Conservation (phyloP, 1,140 invertebrate species). For the Leptestheria dahalacensis region DNA sequence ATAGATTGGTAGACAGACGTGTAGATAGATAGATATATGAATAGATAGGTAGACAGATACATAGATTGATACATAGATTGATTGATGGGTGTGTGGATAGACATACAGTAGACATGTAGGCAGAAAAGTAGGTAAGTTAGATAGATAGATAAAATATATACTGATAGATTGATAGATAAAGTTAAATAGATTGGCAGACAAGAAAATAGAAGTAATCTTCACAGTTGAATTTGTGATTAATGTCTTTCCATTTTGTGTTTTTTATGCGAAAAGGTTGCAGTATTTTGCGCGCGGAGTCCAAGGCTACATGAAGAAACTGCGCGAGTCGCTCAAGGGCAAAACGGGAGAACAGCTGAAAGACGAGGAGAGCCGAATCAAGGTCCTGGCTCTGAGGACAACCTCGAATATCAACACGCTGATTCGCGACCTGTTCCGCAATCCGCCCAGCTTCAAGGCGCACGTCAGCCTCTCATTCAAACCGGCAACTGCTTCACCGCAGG, state of each 20-base stretch:
- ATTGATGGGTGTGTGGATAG: too few species aligned
- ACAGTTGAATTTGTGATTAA: too few species aligned
- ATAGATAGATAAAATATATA: too few species aligned
- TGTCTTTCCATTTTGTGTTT: neutral
- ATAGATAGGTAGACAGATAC: too few species aligned
- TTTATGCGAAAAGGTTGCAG: constrained; percentile 43
- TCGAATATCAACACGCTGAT: constrained; percentile 87
- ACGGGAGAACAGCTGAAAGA: constrained; percentile 51
- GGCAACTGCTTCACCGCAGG: constrained; percentile 20
- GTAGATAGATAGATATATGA: too few species aligned
- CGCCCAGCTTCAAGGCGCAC: constrained; percentile 76
- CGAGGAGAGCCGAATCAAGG: constrained; percentile 70
- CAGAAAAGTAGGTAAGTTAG: too few species aligned
- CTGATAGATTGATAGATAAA: too few species aligned
- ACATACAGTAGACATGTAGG: too few species aligned
- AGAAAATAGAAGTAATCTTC: too few species aligned
- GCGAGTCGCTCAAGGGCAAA: constrained; percentile 68
- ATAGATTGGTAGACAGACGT: too few species aligned
- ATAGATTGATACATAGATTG: too few species aligned
- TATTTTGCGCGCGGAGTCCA: constrained; percentile 85
- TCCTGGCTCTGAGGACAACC: constrained; percentile 72
- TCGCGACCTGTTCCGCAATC: constrained; percentile 84
- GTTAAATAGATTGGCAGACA: too few species aligned
- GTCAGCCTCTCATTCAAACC: constrained; percentile 78
- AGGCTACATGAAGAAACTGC: constrained; percentile 79